Evolutionary conservation across 2,888 invertebrate species (phyloP), one percentile per base, ranked within the genome.

Genomic region (Bimastos eiseni): DNA sequence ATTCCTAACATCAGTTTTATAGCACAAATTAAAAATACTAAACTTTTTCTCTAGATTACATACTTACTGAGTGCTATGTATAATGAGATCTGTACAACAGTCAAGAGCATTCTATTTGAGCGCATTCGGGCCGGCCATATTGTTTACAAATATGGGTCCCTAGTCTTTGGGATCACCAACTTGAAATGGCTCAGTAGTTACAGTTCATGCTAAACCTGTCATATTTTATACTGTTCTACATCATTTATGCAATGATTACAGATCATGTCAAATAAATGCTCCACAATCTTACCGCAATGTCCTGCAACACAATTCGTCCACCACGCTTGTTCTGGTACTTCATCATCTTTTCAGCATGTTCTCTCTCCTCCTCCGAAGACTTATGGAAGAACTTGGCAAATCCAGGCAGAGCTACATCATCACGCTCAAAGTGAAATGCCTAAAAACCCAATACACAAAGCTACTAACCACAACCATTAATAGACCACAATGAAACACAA

Each of bases 381-480:
- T 97, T 96, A 94, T 97, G 96, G 95, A 97, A 97, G 95, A 96
- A 97, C 93, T 96, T 96, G 93, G 96, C 95, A 91, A 95, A 95
- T 70, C 95, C 96, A 90, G 92, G 93, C 91, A 97, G 95, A 24
- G 97, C 97, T 3, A 98, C 96, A 94, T 98, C 97, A 93, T 97
- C 97, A 91, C 97, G 96, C 93, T 97, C 97, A 94, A 97, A 98
- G 95, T 97, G 96, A 95, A 96, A 97, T 21, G 97, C 97, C 97
- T 95, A 44, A 34, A 30, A 84, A 55, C 17, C 13, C 49, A 49
- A 24, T 24, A 49, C 0, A 15, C 49, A 49, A 49, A 49, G 49
- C 1, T 49, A 49, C 24, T 21, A 49, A 49, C 49, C 15, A 49
- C 49, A 49, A 49, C 49, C 49, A 49, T 49, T 49, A 21, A 21